Percentiles rank a stretch among this genome's conserved stretches.
These are phyloP conservation scores for Corticium candelabrum DNA, from an alignment of 37 sponge, comb jelly and placozoan genomes.

Conservation along the genomic window DNA sequence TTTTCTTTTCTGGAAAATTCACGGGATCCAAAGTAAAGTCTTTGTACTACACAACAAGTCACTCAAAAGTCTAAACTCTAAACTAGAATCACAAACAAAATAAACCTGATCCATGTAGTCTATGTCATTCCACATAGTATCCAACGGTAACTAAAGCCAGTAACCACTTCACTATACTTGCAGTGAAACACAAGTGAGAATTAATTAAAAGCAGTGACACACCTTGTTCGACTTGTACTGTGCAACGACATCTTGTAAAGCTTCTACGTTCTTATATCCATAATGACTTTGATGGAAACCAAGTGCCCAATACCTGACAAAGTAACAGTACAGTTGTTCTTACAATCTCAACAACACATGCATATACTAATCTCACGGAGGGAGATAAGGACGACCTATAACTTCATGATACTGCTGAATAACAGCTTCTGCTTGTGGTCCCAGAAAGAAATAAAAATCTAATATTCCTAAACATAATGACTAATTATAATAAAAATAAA, in stretches of 20 bases:
- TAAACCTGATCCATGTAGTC: conserved; percentile 92
- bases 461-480: conserved; percentile 41
- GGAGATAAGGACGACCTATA: conserved; percentile 76
- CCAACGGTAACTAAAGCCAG: conserved; percentile 66
- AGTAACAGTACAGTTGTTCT: neutral
- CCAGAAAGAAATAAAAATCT: conserved; percentile 86
- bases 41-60: conserved; percentile 35
- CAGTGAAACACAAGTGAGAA: neutral
- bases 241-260: conserved; percentile 44
- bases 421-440: conserved; percentile 56
- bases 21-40: conserved; percentile 77
- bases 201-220: neutral
- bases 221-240: conserved; percentile 42
- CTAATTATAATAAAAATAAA: neutral
- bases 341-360: neutral
- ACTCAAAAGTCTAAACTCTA: no score
- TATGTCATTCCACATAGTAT: conserved; percentile 89
- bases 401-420: conserved; percentile 78
- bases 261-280: conserved; percentile 61
- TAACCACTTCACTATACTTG: neutral
- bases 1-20: conserved; percentile 47
- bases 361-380: conserved; percentile 67
- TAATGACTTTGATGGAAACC: conserved; percentile 85
- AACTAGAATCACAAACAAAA: no score
- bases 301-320: conserved; percentile 66